These are phyloP conservation scores for Eristalis intricaria DNA, from an alignment of 2,888 invertebrate genomes.

Conservation along the genomic window DNA sequence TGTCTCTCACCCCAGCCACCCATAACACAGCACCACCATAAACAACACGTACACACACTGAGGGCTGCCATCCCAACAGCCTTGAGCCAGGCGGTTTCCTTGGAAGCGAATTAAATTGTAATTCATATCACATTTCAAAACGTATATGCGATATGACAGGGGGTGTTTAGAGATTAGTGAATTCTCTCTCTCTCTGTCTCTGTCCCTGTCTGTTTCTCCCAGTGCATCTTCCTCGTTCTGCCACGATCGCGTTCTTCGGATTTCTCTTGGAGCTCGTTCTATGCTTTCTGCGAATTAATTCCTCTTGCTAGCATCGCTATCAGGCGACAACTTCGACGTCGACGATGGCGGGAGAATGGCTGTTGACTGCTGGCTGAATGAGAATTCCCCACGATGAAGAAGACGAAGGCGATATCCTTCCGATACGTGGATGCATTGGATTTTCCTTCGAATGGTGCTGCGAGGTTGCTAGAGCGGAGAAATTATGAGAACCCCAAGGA, in stretches of 20 bases:
- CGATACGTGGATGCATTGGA: neutral
- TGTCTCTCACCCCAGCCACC: neutral
- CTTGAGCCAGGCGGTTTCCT: slow-evolving; percentile 38
- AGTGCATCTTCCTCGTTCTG: neutral
- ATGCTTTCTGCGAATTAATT: slow-evolving; percentile 41
- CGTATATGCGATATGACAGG: slow-evolving; percentile 52
- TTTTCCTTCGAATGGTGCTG: neutral
- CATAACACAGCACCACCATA: neutral
- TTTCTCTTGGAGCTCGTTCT: neutral
- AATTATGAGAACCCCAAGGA: neutral
- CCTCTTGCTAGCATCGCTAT: neutral
- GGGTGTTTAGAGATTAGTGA: slow-evolving; percentile 53
- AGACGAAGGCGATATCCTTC: slow-evolving; percentile 28
- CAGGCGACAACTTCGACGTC: neutral
- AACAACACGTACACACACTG: slow-evolving; percentile 10
- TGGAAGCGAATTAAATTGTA: slow-evolving; percentile 58
- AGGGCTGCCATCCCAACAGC: slow-evolving; percentile 21
- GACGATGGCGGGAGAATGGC: neutral
- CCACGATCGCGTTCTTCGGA: neutral
- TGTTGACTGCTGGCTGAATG: neutral
- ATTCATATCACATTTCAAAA: slow-evolving; percentile 58
- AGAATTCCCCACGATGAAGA: slow-evolving; percentile 14
- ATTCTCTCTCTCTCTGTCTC: slow-evolving; percentile 10
- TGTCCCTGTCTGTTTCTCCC: neutral
- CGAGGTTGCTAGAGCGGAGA: neutral